Conservation (phyloP, 2,797 vertebrate genomes). For the Crax fasciolata region DNA sequence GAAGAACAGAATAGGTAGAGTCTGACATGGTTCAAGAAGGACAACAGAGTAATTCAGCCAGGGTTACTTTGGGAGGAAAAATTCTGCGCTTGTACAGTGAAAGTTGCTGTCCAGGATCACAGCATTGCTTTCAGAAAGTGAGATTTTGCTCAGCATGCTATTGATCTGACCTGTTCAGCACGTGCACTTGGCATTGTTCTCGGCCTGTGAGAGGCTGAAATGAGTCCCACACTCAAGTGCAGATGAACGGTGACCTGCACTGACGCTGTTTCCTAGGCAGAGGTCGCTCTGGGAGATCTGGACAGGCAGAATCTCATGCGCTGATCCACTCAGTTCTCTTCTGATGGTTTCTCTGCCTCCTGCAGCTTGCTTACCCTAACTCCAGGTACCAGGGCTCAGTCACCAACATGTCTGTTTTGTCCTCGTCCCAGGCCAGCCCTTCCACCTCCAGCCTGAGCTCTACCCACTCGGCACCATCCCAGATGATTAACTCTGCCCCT, state of each 20-base stretch:
- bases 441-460: conserved; percentile 99
- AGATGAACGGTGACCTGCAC: background rate
- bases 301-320: background rate
- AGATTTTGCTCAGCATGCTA: background rate
- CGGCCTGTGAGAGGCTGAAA: background rate
- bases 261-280: background rate
- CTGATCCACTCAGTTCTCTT: background rate
- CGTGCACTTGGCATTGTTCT: background rate
- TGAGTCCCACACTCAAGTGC: background rate
- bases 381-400: conserved; percentile 77
- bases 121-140: background rate
- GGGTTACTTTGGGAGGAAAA: background rate
- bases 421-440: conserved; percentile 92
- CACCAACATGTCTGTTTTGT: conserved; percentile 82
- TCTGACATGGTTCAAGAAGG: background rate
- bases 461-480: conserved; percentile 96
- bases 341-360: conserved; percentile 54
- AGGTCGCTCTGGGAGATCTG: background rate
- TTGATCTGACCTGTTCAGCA: background rate
- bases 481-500: conserved; percentile 98
- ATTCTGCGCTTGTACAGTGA: background rate
- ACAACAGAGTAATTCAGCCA: background rate
- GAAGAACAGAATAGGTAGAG: background rate
- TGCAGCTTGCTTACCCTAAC: conserved; percentile 76
- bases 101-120: background rate